These are phyloP conservation scores for Euphydryas editha DNA, from an alignment of 2,888 invertebrate genomes.

Conservation along the genomic window DNA sequence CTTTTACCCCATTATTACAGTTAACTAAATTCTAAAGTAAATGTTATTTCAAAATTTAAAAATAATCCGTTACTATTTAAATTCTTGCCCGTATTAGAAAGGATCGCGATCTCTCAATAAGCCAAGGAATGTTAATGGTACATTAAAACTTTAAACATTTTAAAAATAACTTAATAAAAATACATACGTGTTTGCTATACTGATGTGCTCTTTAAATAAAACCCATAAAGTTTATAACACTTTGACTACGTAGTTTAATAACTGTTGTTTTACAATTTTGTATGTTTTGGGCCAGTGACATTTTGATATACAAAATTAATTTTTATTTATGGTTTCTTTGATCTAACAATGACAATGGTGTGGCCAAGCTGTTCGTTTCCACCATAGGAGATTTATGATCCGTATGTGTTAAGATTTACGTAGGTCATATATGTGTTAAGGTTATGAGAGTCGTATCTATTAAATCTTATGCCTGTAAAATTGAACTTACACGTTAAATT, in stretches of 20 bases:
- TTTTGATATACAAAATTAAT: slow-evolving; percentile 55
- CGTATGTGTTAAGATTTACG: neutral
- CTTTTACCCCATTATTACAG: neutral
- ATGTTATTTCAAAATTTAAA: slow-evolving; percentile 7
- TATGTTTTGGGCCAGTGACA: slow-evolving; percentile 32
- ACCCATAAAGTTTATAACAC: neutral
- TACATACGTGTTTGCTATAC: slow-evolving; percentile 3
- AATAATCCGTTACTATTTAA: slow-evolving; percentile 16
- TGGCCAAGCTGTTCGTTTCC: slow-evolving; percentile 10
- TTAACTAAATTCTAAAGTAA: neutral
- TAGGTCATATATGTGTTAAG: neutral
- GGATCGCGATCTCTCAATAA: slow-evolving; percentile 42
- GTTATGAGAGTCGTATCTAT: neutral
- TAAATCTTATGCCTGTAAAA: neutral
- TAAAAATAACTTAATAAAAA: slow-evolving; percentile 40
- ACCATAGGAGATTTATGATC: slow-evolving; percentile 19
- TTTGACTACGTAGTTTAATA: neutral
- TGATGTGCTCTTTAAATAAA: neutral
- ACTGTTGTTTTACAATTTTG: slow-evolving; percentile 12
- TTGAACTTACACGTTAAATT: no score
- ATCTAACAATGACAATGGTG: slow-evolving; percentile 17
- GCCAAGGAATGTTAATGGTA: slow-evolving; percentile 71
- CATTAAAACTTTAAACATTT: slow-evolving; percentile 62
- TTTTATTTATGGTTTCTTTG: slow-evolving; percentile 56
- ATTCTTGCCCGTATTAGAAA: slow-evolving; percentile 39